A percentile compares a stretch with the other conserved stretches of the same genome.
Evolutionary conservation across 2,797 vertebrate genomes (phyloP).

Genomic region (Philypnodon macrostomus): DNA sequence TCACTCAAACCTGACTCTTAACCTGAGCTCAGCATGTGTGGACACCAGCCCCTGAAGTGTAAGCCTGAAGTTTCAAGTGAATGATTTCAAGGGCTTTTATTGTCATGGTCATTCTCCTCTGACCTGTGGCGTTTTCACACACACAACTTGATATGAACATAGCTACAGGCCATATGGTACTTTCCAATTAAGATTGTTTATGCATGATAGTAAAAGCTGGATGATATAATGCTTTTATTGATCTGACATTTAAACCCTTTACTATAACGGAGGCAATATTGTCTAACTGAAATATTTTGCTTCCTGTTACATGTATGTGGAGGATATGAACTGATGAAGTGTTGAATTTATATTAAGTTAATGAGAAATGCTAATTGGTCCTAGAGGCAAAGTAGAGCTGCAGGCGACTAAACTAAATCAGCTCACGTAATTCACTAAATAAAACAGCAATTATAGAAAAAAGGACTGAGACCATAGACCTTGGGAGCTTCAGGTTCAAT

Average conservation of each 20-base stretch:
- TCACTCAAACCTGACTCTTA: constrained; percentile 31
- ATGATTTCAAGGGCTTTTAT: too few relatives aligned
- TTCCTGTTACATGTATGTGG: not conserved
- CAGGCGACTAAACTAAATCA: not conserved
- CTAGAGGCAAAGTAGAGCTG: constrained; percentile 7
- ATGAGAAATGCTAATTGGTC: constrained; percentile 20
- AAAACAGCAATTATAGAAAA: too few relatives aligned
- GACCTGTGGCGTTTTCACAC: too few relatives aligned
- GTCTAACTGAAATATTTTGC: not conserved
- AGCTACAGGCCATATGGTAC: too few relatives aligned
- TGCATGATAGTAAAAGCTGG: not conserved
- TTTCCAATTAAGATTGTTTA: not conserved
- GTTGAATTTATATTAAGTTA: constrained; percentile 25
- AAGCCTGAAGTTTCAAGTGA: too few relatives aligned
- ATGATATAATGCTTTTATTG: not conserved
- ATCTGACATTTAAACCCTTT: not conserved
- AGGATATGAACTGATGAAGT: constrained; percentile 2
- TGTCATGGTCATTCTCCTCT: too few relatives aligned
- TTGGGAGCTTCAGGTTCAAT: too few relatives aligned
- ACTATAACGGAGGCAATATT: not conserved
- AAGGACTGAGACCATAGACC: too few relatives aligned
- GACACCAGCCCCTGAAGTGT: too few relatives aligned
- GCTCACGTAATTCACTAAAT: too few relatives aligned
- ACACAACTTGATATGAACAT: too few relatives aligned
- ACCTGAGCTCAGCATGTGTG: constrained; percentile 34